phyloP scores from a whole-genome alignment of 2,113 vertebrate genomes.

The Lagenorhynchus albirostris region DNA sequence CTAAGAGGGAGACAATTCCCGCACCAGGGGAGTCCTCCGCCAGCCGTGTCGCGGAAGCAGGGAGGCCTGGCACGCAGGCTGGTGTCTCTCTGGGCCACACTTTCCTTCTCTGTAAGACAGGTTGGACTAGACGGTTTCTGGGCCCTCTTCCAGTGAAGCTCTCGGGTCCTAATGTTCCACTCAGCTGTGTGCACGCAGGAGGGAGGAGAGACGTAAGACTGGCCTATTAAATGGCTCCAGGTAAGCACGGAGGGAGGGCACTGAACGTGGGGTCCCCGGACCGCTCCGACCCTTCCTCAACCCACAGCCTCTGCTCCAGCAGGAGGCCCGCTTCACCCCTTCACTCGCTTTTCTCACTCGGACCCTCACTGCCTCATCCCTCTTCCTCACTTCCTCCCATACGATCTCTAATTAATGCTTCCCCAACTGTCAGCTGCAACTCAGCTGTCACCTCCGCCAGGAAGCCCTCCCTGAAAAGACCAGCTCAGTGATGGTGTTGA shows the following conservation, averaged over 20 bases:
- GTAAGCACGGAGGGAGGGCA: fast-evolving
- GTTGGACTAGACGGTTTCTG: too few species aligned
- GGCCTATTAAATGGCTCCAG: not conserved
- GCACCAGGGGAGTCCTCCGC: too few species aligned
- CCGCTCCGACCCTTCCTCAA: not conserved
- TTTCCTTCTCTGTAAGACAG: not conserved
- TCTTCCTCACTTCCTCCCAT: not conserved
- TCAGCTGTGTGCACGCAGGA: not conserved
- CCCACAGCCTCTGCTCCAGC: not conserved
- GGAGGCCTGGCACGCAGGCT: not conserved
- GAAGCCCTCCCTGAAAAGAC: not conserved
- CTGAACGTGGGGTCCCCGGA: not conserved
- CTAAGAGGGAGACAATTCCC: too few species aligned
- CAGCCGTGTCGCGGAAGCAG: fast-evolving
- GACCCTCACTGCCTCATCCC: not conserved
- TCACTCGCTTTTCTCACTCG: not conserved
- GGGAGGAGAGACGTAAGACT: too few species aligned
- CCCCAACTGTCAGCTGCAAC: not conserved
- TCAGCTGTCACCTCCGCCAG: not conserved
- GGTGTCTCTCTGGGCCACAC: not conserved
- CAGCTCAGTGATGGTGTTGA: not conserved
- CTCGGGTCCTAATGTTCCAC: not conserved
- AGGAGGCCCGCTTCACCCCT: not conserved
- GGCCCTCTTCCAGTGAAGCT: not conserved
- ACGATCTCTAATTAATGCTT: not conserved